A percentile compares a stretch with the other conserved stretches of the same genome.
phyloP scores from a whole-genome alignment of 2,888 invertebrate species.

The Caenorhabditis sp. region DNA sequence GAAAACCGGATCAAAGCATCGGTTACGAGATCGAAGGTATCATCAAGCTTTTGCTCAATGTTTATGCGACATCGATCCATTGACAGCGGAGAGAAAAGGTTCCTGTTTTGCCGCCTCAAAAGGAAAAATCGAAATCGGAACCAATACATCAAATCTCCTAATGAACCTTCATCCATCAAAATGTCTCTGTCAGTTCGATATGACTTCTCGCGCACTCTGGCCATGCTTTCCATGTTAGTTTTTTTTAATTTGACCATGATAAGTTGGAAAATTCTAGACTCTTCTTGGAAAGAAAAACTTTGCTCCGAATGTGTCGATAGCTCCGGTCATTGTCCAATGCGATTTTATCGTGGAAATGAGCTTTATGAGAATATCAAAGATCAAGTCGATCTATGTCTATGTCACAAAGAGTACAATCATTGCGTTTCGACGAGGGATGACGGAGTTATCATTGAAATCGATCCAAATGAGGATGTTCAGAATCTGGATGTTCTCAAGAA shows the following conservation, averaged over 20 bases:
- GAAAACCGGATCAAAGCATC: constrained; percentile 32
- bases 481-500: constrained; percentile 47
- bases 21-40: constrained; percentile 49
- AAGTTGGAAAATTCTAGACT: constrained; percentile 63
- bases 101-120: constrained; percentile 66
- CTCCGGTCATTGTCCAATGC: constrained; percentile 70
- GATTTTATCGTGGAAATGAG: constrained; percentile 61
- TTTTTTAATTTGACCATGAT: constrained; percentile 1
- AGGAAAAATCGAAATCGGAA: constrained; percentile 51
- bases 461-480: constrained; percentile 62
- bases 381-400: constrained; percentile 67
- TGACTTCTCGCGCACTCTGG: constrained; percentile 65
- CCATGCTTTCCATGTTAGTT: constrained; percentile 70
- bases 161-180: constrained; percentile 41
- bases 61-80: constrained; percentile 67
- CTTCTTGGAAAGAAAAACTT: constrained; percentile 69
- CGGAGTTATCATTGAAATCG: constrained; percentile 68
- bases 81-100: constrained; percentile 62
- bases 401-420: constrained; percentile 69
- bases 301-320: constrained; percentile 65
- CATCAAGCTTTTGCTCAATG: constrained; percentile 67
- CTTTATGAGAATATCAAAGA: constrained; percentile 51
- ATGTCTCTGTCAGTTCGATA: constrained; percentile 69
- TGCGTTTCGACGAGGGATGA: constrained; percentile 66
- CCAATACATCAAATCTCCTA: constrained; percentile 25